A percentile compares a stretch with the other conserved stretches of the same genome.
These are phyloP conservation scores for Serilophus lunatus DNA, from an alignment of 2,113 vertebrate genomes.

Conservation along the genomic window DNA sequence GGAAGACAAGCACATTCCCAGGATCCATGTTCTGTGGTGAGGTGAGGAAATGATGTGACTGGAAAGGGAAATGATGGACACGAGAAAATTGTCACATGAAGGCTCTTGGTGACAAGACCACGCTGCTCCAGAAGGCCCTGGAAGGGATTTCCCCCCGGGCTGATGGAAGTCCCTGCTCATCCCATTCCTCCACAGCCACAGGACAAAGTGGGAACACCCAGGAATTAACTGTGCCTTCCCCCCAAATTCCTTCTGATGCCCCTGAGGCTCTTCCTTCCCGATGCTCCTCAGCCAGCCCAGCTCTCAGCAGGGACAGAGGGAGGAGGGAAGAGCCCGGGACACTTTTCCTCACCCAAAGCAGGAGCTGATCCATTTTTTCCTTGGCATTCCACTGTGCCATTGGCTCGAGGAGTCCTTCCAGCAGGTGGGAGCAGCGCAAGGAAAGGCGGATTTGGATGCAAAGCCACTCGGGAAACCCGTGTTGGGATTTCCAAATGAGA, in stretches of 20 bases:
- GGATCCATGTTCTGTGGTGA: not conserved
- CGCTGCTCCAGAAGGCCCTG: not conserved
- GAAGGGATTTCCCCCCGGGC: no score
- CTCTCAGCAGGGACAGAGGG: not conserved
- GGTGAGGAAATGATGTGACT: accelerated
- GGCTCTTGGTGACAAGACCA: not conserved
- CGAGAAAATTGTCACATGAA: accelerated
- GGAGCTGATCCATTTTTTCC: not conserved
- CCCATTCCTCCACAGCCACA: accelerated
- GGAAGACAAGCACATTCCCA: not conserved
- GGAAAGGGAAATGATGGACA: not conserved
- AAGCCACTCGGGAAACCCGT: not conserved
- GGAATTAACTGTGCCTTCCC: not conserved
- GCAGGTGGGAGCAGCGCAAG: accelerated
- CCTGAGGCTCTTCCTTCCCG: accelerated
- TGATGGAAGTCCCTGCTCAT: not conserved
- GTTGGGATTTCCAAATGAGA: not conserved
- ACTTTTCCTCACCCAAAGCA: not conserved
- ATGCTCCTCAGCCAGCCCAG: not conserved
- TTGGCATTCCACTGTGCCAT: not conserved
- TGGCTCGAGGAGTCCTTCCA: not conserved
- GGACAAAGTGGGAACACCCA: not conserved
- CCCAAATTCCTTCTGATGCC: not conserved
- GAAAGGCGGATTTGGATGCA: not conserved
- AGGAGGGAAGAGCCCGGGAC: not conserved